These are phyloP conservation scores for Calameuta filiformis DNA, from an alignment of 2,888 invertebrate species.

Conservation along the genomic window DNA sequence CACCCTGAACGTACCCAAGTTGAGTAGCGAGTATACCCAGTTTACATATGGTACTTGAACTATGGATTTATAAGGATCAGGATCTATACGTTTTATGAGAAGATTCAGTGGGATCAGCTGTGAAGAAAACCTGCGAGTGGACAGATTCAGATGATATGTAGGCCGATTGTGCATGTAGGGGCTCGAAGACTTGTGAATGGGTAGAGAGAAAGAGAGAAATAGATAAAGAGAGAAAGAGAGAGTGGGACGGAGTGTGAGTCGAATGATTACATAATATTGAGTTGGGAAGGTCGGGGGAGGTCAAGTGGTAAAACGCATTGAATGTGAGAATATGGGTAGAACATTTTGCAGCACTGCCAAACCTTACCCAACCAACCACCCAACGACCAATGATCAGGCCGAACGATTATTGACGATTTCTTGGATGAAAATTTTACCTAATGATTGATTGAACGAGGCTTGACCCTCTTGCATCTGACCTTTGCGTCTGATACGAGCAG, in stretches of 20 bases:
- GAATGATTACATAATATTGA: background rate
- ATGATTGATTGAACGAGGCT: background rate
- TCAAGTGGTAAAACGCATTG: background rate
- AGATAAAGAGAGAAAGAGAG: too few relatives aligned
- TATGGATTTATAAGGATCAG: background rate
- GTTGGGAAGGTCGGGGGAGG: background rate
- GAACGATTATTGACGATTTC: background rate
- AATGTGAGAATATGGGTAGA: background rate
- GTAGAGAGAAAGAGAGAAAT: background rate
- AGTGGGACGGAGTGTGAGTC: background rate
- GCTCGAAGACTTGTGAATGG: background rate
- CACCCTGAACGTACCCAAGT: background rate
- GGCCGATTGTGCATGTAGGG: background rate
- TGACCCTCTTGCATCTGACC: background rate
- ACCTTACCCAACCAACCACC: conserved; percentile 41
- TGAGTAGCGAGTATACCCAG: background rate
- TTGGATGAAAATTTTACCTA: background rate
- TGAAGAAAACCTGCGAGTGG: background rate
- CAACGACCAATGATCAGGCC: conserved; percentile 39
- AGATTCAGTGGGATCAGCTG: background rate
- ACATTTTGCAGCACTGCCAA: background rate
- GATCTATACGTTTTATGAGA: background rate
- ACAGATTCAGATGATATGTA: background rate
- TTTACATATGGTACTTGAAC: background rate
- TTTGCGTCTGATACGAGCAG: background rate